Evolutionary conservation across 2,888 invertebrate genomes (phyloP).

Genomic region (Icerya purchasi): DNA sequence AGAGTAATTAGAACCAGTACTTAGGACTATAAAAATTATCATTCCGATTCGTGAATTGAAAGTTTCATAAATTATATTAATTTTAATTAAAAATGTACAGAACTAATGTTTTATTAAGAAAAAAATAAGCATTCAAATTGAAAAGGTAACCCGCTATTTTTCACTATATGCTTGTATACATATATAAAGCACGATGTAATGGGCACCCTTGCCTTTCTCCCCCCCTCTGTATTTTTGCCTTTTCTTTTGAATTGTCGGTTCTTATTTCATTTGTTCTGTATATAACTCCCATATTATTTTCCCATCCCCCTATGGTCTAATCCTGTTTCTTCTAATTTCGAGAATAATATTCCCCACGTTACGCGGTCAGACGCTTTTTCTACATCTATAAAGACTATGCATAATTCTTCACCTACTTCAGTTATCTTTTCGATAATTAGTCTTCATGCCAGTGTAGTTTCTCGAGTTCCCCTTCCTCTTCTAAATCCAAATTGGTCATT

Average conservation of each 20-base stretch:
- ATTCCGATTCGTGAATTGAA: too few relatives aligned
- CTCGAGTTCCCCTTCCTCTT: not conserved
- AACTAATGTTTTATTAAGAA: too few relatives aligned
- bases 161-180: too few relatives aligned
- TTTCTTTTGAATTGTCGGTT: not conserved
- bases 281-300: not conserved
- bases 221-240: not conserved
- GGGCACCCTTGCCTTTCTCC: not conserved
- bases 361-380: not conserved
- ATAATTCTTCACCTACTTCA: too few relatives aligned
- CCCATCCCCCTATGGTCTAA: not conserved
- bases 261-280: not conserved
- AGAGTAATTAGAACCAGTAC: too few relatives aligned
- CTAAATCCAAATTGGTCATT: not conserved
- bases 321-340: not conserved
- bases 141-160: too few relatives aligned
- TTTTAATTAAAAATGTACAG: too few relatives aligned
- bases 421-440: too few relatives aligned
- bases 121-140: too few relatives aligned
- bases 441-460: not conserved
- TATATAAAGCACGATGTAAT: too few relatives aligned
- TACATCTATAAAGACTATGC: not conserved
- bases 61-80: too few relatives aligned
- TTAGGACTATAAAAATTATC: too few relatives aligned
- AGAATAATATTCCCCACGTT: not conserved